phyloP scores from a whole-genome alignment of 2,797 vertebrate genomes.

The Neosalanx taihuensis region DNA sequence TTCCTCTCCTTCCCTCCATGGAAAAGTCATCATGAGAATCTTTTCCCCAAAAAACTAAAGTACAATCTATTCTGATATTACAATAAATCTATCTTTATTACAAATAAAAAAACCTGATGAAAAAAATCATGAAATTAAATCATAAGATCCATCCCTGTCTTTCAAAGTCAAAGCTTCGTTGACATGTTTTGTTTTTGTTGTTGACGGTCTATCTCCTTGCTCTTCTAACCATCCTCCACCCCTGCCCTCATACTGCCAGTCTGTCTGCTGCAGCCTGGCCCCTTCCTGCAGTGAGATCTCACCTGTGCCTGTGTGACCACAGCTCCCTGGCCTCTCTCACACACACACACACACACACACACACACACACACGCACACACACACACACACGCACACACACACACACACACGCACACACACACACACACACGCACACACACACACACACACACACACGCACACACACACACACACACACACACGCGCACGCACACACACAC shows the following conservation, averaged over 20 bases:
- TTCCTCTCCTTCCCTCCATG: slow-evolving; percentile 10
- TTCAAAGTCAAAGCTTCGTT: slow-evolving; percentile 7
- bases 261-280: slow-evolving; percentile 16
- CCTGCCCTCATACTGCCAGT: not conserved
- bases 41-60: no score
- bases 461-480: no score
- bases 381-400: no score
- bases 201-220: slow-evolving; percentile 25
- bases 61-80: no score
- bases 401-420: no score
- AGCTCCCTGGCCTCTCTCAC: slow-evolving; percentile 61
- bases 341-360: slow-evolving; percentile 57
- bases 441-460: no score
- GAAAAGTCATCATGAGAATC: slow-evolving; percentile 18
- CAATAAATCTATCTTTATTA: no score
- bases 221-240: not conserved
- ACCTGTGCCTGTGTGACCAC: slow-evolving; percentile 55
- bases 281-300: slow-evolving; percentile 59
- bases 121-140: slow-evolving; percentile 16
- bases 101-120: no score
- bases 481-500: no score
- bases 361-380: no score
- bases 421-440: no score
- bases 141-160: slow-evolving; percentile 19
- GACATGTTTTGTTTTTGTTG: slow-evolving; percentile 12